phyloP scores from a whole-genome alignment of 2,888 invertebrate genomes.

The Subacronicta megacephala region DNA sequence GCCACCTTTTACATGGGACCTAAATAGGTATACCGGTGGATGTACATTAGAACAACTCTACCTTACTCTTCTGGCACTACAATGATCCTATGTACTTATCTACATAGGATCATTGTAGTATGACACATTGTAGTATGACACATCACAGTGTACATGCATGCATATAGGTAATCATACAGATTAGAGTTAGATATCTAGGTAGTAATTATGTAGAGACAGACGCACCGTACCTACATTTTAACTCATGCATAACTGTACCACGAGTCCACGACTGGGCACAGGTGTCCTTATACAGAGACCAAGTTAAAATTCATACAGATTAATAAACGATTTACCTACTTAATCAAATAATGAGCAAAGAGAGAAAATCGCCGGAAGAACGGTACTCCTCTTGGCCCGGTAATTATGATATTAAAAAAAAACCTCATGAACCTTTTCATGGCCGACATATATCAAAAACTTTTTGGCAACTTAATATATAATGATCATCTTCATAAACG shows the following conservation, averaged over 20 bases:
- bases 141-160: too few relatives aligned
- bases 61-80: too few relatives aligned
- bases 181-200: too few relatives aligned
- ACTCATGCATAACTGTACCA: not conserved
- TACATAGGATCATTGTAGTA: too few relatives aligned
- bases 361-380: conserved; percentile 16
- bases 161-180: too few relatives aligned
- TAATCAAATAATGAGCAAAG: conserved; percentile 5
- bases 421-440: conserved; percentile 16
- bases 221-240: too few relatives aligned
- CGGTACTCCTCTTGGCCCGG: conserved; percentile 10
- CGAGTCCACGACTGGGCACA: not conserved
- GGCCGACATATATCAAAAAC: conserved; percentile 41
- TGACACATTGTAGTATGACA: too few relatives aligned
- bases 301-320: not conserved
- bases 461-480: conserved; percentile 57
- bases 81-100: too few relatives aligned
- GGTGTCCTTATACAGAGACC: not conserved
- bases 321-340: conserved; percentile 7
- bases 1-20: too few relatives aligned
- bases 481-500: conserved; percentile 45
- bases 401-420: conserved; percentile 39
- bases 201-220: too few relatives aligned
- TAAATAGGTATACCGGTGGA: too few relatives aligned
- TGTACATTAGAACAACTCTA: too few relatives aligned